Percentiles rank a stretch among this genome's conserved stretches.
These are phyloP conservation scores for Siderastrea siderea DNA, from an alignment of 92 coral and sea anemone species.

Conservation along the genomic window DNA sequence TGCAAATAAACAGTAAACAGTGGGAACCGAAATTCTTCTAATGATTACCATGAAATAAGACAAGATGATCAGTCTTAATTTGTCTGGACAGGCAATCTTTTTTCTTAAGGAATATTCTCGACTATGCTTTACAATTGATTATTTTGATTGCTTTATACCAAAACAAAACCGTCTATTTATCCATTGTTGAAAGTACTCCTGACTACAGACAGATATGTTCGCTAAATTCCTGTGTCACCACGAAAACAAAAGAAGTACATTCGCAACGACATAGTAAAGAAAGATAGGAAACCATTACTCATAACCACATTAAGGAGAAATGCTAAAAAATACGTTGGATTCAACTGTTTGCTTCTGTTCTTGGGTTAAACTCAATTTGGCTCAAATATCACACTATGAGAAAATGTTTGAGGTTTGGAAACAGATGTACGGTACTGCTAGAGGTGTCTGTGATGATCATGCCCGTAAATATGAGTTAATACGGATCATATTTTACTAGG, in stretches of 20 bases:
- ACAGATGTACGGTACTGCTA: too few relatives aligned
- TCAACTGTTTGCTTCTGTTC: background rate
- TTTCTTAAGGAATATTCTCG: background rate
- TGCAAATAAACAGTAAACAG: too few relatives aligned
- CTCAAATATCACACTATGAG: too few relatives aligned
- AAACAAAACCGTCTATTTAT: background rate
- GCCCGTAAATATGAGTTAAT: too few relatives aligned
- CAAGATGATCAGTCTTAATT: too few relatives aligned
- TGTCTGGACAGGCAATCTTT: too few relatives aligned
- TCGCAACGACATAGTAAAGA: background rate
- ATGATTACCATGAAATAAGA: too few relatives aligned
- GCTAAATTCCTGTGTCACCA: slow-evolving; percentile 38
- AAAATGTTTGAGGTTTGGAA: too few relatives aligned
- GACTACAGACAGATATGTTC: background rate
- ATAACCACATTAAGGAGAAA: background rate
- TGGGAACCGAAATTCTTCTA: too few relatives aligned
- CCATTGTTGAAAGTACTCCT: slow-evolving; percentile 9
- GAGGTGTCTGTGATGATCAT: too few relatives aligned
- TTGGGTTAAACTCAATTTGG: background rate
- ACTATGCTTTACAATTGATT: background rate
- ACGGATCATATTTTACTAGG: too few relatives aligned
- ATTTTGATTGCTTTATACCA: background rate
- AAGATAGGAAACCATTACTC: background rate
- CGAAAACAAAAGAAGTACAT: slow-evolving; percentile 3
- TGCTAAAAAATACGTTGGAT: too few relatives aligned